Evolutionary conservation across 2,888 invertebrate genomes (phyloP).

Genomic region (Eristalis tenax): DNA sequence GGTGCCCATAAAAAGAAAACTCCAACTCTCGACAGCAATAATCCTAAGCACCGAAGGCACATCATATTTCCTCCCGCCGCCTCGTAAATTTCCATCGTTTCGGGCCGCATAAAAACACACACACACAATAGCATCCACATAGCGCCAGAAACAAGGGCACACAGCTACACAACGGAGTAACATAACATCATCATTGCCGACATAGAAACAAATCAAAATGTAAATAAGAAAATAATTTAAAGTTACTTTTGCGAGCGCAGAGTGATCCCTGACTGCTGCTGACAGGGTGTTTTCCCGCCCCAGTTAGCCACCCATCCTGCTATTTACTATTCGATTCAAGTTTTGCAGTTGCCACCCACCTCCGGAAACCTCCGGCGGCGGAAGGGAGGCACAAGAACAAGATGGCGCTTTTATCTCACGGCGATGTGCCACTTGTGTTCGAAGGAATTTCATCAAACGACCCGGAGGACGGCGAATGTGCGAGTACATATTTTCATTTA

Average conservation of each 20-base stretch:
- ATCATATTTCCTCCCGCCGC: slow-evolving; percentile 38
- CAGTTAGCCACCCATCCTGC: not conserved
- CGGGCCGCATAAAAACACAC: slow-evolving; percentile 24
- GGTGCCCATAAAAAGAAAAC: slow-evolving; percentile 41
- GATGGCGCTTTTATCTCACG: slow-evolving; percentile 12
- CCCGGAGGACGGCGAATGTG: not conserved
- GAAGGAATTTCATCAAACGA: slow-evolving; percentile 26
- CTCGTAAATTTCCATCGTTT: slow-evolving; percentile 43
- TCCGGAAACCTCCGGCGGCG: no score
- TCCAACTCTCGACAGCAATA: slow-evolving; percentile 58
- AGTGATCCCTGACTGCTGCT: slow-evolving; percentile 7
- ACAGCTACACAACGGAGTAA: not conserved
- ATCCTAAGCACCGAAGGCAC: slow-evolving; percentile 53
- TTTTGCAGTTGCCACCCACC: not conserved
- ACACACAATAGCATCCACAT: not conserved
- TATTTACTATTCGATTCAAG: slow-evolving; percentile 22
- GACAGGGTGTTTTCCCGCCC: not conserved
- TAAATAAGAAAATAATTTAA: slow-evolving; percentile 63
- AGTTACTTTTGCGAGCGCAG: slow-evolving; percentile 29
- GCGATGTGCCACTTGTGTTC: slow-evolving; percentile 16
- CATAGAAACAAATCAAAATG: slow-evolving; percentile 62
- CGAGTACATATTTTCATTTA: slow-evolving; percentile 24
- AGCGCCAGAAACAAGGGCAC: slow-evolving; percentile 2
- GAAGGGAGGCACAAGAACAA: not conserved
- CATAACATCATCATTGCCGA: slow-evolving; percentile 46